Base-by-base conservation (phyloP, 2,888 invertebrate genomes). In the Hermodice carunculata region DNA sequence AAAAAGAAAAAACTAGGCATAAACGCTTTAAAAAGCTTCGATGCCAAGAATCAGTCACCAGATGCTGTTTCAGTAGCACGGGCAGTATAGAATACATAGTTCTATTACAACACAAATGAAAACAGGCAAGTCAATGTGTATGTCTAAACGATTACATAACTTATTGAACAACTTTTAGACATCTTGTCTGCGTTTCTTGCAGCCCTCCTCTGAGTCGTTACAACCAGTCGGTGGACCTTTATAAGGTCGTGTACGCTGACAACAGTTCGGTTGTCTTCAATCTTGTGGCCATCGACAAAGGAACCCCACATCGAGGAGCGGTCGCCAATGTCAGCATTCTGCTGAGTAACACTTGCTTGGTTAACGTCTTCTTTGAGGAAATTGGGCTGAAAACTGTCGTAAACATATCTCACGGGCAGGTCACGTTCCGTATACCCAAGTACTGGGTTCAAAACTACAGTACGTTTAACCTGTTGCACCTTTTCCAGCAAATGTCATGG, bases 281-380 rank as follows among this genome's bases (percentile, higher is more conserved):
- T 19, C 69, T 77, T 31, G 70, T 77, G 11, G 78, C 76, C 24
- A 66, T 77, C 29, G 80, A 81, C 63, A 69, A 70, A 14, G 78
- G 78, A 1, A 69, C 62, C 6, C 75, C 79, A 14, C 61, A 65
- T 2, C 65, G 74, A 2, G 81, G 81, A 17, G 67, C 74, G 22
- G 31, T 32, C 5, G 57, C 26, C 11, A 31, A 6, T 6, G 57
- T 57, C 17, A 28, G 22, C 19, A 28, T 80, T 28, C 72, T 70
- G 5, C 64, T 80, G 1, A 77, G 75, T 52, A 81, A 79, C 72
- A 78, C 78, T 3, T 81, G 81, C 54, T 73, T 81, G n/a, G 48
- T 80, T 14, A 75, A 73, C 54, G 78, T 75, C 6, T 63, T 75
- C 37, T 78, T 66, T 56, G 71, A 74, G 34, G 51, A 66, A 17